Evolutionary conservation across 2,888 invertebrate species (phyloP).

Genomic region (Drosophila nigricruria): DNA sequence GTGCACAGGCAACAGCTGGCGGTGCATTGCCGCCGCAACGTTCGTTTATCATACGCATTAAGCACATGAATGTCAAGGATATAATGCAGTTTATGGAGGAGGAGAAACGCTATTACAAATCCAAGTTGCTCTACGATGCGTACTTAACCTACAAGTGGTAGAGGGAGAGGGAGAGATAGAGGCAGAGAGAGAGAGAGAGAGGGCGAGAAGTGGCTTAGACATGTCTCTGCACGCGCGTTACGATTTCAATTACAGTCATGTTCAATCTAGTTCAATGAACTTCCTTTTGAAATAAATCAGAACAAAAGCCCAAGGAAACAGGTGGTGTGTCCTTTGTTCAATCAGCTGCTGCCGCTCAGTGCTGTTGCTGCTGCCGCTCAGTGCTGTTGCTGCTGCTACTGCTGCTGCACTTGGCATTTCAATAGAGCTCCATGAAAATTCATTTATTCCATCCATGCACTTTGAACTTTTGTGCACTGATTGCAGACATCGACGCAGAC

Average conservation of each 20-base stretch:
- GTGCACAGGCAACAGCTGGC: background rate
- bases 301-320: conserved; percentile 78
- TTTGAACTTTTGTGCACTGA: conserved; percentile 72
- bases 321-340: conserved; percentile 73
- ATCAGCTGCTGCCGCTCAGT: conserved; percentile 24
- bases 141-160: conserved; percentile 57
- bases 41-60: conserved; percentile 32
- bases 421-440: conserved; percentile 48
- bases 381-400: conserved; percentile 7
- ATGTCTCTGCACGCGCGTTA: conserved; percentile 18
- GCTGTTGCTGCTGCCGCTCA: conserved; percentile 3
- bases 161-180: background rate
- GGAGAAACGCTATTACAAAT: conserved; percentile 43
- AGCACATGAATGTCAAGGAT: conserved; percentile 56
- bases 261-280: conserved; percentile 67
- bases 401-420: conserved; percentile 51
- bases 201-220: background rate
- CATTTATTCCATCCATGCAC: conserved; percentile 64
- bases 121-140: conserved; percentile 54
- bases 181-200: background rate
- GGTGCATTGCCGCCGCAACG: background rate
- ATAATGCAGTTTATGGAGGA: conserved; percentile 55
- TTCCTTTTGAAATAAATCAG: conserved; percentile 56
- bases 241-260: conserved; percentile 52
- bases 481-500: conserved; percentile 43